Conservation (phyloP, 1,140 invertebrate genomes). For the Phthorimaea operculella region DNA sequence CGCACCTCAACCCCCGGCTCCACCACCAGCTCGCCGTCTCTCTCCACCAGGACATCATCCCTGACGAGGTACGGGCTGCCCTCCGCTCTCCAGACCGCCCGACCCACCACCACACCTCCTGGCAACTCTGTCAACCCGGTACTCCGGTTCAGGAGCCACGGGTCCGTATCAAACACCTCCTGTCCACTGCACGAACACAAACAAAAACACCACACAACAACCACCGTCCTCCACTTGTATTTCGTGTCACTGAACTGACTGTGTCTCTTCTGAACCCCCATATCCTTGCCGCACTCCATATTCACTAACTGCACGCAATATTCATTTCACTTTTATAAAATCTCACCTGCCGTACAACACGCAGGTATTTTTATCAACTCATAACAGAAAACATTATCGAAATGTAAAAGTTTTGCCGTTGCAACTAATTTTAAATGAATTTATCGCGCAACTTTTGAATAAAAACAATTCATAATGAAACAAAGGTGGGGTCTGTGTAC, state of each 20-base stretch:
- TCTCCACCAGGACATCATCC: constrained; percentile 84
- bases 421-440: not conserved
- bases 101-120: constrained; percentile 71
- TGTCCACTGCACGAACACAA: constrained; percentile 40
- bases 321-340: constrained; percentile 48
- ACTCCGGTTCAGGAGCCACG: constrained; percentile 53
- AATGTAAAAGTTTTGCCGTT: not conserved
- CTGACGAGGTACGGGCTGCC: constrained; percentile 82
- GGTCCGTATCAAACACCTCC: constrained; percentile 40
- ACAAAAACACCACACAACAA: constrained; percentile 36
- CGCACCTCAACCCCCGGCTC: constrained; percentile 87
- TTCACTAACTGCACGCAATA: constrained; percentile 37
- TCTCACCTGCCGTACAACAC: constrained; percentile 36
- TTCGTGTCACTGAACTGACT: constrained; percentile 66
- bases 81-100: constrained; percentile 66
- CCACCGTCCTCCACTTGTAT: constrained; percentile 65
- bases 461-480: constrained; percentile 43
- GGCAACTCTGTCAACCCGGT: constrained; percentile 69
- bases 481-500: constrained; percentile 49
- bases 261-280: constrained; percentile 60
- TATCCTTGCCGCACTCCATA: constrained; percentile 49
- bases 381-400: constrained; percentile 16
- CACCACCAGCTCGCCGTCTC: constrained; percentile 79
- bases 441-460: constrained; percentile 14
- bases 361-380: constrained; percentile 26